Conservation (phyloP, 2,888 invertebrate genomes). For the Trachelus tabidus region DNA sequence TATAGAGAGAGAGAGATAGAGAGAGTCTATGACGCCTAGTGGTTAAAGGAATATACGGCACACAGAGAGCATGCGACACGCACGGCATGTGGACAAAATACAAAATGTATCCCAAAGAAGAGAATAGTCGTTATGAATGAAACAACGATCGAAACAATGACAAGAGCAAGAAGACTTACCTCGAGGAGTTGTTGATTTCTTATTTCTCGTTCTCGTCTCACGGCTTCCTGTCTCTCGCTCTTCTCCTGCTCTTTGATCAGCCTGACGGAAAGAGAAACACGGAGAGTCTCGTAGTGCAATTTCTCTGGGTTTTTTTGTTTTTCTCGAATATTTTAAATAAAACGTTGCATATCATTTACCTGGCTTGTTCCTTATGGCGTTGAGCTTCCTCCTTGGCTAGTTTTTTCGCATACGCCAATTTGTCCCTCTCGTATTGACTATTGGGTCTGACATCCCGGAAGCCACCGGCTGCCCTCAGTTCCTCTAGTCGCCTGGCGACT, state of each 20-base stretch:
- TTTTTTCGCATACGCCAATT: constrained; percentile 74
- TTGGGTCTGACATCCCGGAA: constrained; percentile 66
- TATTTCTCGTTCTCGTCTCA: constrained; percentile 83
- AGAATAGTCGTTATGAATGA: constrained; percentile 61
- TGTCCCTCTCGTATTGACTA: constrained; percentile 62
- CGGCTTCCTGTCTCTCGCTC: constrained; percentile 84
- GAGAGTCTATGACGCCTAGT: constrained; percentile 30
- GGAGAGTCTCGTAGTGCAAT: neutral
- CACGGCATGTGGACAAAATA: constrained; percentile 63
- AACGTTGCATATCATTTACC: constrained; percentile 45
- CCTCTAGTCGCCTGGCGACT: constrained; percentile 78
- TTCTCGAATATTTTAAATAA: constrained; percentile 6
- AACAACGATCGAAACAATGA: constrained; percentile 57
- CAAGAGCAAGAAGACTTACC: constrained; percentile 70
- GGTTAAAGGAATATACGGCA: constrained; percentile 51
- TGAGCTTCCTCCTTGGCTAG: constrained; percentile 77
- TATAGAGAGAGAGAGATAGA: constrained; percentile 26
- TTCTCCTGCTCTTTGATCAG: constrained; percentile 80
- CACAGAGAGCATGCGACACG: constrained; percentile 66
- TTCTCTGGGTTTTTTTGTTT: neutral
- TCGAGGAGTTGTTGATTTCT: constrained; percentile 88
- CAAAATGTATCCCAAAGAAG: constrained; percentile 52
- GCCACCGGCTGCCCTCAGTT: constrained; percentile 77
- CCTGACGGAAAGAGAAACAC: constrained; percentile 38
- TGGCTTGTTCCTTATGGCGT: constrained; percentile 66